These are phyloP conservation scores for Dromius quadrimaculatus DNA, from an alignment of 2,888 invertebrate species.

Conservation along the genomic window DNA sequence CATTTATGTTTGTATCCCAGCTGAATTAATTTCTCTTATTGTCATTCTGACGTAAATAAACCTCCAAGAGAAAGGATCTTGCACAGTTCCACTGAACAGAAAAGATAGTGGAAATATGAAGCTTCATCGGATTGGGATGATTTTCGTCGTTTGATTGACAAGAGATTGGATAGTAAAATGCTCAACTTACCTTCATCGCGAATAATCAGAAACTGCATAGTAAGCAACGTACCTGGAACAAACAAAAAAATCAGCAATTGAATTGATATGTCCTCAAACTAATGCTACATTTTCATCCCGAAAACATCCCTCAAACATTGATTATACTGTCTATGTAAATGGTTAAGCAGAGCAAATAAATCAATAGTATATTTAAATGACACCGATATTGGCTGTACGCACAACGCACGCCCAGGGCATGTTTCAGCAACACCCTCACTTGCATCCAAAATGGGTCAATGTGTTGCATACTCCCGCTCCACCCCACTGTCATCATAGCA, in stretches of 20 bases:
- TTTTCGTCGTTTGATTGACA: no score
- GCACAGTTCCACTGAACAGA: no score
- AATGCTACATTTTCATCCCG: no score
- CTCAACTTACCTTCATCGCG: no score
- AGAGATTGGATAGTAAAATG: no score
- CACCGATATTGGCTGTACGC: conserved; percentile 5
- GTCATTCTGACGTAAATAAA: background rate
- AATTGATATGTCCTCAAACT: no score
- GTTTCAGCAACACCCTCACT: conserved; percentile 20
- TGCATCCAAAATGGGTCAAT: conserved; percentile 45
- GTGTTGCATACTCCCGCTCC: conserved; percentile 22
- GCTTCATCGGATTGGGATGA: no score
- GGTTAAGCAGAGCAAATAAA: conserved; percentile 11
- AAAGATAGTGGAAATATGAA: no score
- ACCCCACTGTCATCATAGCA: background rate
- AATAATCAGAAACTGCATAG: no score
- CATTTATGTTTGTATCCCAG: conserved; percentile 27
- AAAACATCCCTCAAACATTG: conserved; percentile 13
- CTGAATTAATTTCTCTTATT: conserved; percentile 20
- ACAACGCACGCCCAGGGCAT: conserved; percentile 26
- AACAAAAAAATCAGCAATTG: no score
- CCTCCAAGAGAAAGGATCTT: background rate
- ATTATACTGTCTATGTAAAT: conserved; percentile 11
- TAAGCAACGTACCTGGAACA: no score
- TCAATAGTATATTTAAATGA: conserved; percentile 34